Evolutionary conservation across 2,797 vertebrate genomes (phyloP).

Genomic region (Malacoctenus gilli): DNA sequence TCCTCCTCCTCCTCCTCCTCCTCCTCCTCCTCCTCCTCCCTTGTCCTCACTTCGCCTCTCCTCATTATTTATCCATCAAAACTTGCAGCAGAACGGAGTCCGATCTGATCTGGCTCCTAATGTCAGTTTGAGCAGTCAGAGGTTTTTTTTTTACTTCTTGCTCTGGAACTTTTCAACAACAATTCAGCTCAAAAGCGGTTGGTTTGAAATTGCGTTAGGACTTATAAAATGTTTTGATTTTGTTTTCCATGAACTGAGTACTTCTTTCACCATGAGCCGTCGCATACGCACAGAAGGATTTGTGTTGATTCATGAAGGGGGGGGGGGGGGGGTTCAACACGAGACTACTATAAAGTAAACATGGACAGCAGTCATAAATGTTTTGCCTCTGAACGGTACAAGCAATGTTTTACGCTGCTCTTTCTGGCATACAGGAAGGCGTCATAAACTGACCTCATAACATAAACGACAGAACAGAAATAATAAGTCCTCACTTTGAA

Average conservation of each 20-base stretch:
- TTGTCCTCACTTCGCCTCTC: neutral
- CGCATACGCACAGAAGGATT: too few relatives aligned
- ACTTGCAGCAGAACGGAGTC: constrained; percentile 7
- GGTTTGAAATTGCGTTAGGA: neutral
- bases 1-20: neutral
- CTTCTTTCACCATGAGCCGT: neutral
- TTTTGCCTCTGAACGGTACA: too few relatives aligned
- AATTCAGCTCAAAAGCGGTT: neutral
- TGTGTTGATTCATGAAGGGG: too few relatives aligned
- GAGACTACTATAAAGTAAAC: too few relatives aligned
- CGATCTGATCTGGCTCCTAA: neutral
- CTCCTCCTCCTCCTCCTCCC: constrained; percentile 6
- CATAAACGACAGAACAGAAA: too few relatives aligned
- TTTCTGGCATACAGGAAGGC: too few relatives aligned
- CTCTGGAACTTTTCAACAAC: neutral
- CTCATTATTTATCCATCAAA: constrained; percentile 37
- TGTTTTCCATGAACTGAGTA: neutral
- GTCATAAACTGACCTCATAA: too few relatives aligned
- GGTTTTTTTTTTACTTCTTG: too few relatives aligned
- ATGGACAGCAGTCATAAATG: too few relatives aligned
- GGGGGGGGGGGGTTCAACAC: too few relatives aligned
- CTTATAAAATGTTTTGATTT: neutral
- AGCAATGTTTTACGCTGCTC: too few relatives aligned
- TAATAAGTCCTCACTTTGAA: too few relatives aligned
- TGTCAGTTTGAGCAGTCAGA: neutral